Base-by-base conservation (phyloP, 2,797 vertebrate genomes). In the Enteromius anoplus region DNA sequence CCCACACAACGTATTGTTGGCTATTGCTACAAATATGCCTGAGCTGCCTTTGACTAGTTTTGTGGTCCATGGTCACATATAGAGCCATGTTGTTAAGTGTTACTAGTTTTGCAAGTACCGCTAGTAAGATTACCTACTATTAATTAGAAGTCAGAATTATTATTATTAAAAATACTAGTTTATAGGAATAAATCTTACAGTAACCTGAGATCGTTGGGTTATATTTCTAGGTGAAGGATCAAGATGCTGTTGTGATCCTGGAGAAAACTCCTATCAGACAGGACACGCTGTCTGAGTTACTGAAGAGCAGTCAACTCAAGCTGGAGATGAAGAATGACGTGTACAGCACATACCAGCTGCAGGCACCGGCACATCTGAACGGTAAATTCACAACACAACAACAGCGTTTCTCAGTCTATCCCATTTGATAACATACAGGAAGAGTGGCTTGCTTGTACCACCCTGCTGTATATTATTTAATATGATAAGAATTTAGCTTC, bases 181-280 rank as follows among this genome's bases (percentile, higher is more conserved):
- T 51, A 32, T 29, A 19, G 19, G 10, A 53, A 73, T 53, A 14
- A 19, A 14, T 73, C 17, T 51, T n/a, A 32, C 5, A 72, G 10
- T 21, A 9, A 21, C 17, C 32, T 40, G 51, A 4, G 29, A 34
- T 19, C 0, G 2, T 21, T 62, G 49, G 37, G 34, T n/a, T 47
- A 12, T 72, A 14, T 53, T 72, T 77, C 19, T 2, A 95, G 95
- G 79, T 95, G 10, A 91, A 82, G 6, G 95, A 92, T 3, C 91
- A 95, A 66, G 95, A 97, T 26, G 96, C 97, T 0, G 91, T 99
- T 26, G 91, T 99, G 32, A 97, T 99, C 87, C 81, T 99, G 92
- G 98, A 99, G 92, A 98, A 98, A 92, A 97, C 96, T 0, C 97
- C 98, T 0, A 96, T 99, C 91, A 94, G 93, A 77, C 94, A 96